Base-by-base conservation (phyloP, 2,113 vertebrate genomes). In the Crotalus helleri region DNA sequence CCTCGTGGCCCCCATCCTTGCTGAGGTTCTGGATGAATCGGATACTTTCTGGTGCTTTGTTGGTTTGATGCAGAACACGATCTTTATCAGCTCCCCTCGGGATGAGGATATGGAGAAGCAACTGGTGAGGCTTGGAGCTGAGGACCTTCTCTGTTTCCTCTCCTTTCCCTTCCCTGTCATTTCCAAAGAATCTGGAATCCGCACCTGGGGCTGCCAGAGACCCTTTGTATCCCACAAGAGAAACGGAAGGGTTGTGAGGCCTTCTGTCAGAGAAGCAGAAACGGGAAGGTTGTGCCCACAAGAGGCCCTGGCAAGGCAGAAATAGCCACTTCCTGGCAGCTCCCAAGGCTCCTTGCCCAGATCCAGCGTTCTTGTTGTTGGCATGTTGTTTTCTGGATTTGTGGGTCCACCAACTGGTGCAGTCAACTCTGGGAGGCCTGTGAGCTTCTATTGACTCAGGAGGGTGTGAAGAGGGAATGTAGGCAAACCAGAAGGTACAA, bases 21-120 rank as follows among this genome's bases (percentile, higher is more conserved):
- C 98, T 0, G 99, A 99, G 97, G 97, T 99, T 95, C 98, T 98
- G 94, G 99, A 99, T 12, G 99, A 99, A 95, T 98, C 99, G 0
- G 99, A 99, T 97, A 99, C 99, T 55, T 99, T 99, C 98, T 99
- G 99, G 99, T 99, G 99, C 97, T 99, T 99, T 26, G 99, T 99
- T 21, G 99, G 99, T 51, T 90, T 99, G 97, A 99, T 99, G 99
- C 99, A 99, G 97, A 99, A 99, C 97, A 99, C 99, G 0, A 99
- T 99, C 96, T 99, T 99, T 95, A 97, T 99, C 97, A 99, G 99
- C 97, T 99, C 99, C 0, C 99, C 99, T 0, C 97, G 99, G 21
- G 99, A 99, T 0, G 99, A 99, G 94, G 99, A 99, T 96, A 99
- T 99, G 99, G 99, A 99, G 97, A 98, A 98, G 89, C 99, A 99